These are phyloP conservation scores for Diplolepis rosae DNA, from an alignment of 2,888 invertebrate species.

Conservation along the genomic window DNA sequence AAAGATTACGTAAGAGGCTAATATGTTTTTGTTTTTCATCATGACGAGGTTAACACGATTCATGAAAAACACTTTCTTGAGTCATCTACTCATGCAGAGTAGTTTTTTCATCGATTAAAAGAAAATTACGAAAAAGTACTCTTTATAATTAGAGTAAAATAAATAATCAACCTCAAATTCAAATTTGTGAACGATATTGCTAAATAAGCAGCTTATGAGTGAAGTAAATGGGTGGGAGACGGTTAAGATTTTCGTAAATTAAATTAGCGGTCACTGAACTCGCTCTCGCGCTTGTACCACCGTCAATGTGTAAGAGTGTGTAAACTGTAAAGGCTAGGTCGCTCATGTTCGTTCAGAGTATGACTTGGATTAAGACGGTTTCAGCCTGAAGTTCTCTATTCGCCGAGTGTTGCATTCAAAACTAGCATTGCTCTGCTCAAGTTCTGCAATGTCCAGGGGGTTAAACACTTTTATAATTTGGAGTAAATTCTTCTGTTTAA, in stretches of 20 bases:
- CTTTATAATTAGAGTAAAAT: slow-evolving; percentile 1
- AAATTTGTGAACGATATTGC: slow-evolving; percentile 13
- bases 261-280: slow-evolving; percentile 49
- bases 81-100: neutral
- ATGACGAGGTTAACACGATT: neutral
- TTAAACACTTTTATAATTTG: no score
- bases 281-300: slow-evolving; percentile 35
- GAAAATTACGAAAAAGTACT: neutral
- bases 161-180: slow-evolving; percentile 8
- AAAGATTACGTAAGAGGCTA: neutral
- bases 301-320: neutral
- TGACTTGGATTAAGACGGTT: neutral
- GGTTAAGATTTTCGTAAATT: slow-evolving; percentile 45
- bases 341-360: slow-evolving; percentile 7
- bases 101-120: neutral
- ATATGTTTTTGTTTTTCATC: neutral
- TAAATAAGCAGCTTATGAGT: slow-evolving; percentile 26
- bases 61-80: neutral
- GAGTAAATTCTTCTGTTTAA: no score
- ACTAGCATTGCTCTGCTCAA: neutral
- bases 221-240: slow-evolving; percentile 22
- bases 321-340: slow-evolving; percentile 15
- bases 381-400: neutral
- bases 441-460: no score
- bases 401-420: neutral